Conservation (phyloP, 2,797 vertebrate species). For the Fundulus diaphanus region DNA sequence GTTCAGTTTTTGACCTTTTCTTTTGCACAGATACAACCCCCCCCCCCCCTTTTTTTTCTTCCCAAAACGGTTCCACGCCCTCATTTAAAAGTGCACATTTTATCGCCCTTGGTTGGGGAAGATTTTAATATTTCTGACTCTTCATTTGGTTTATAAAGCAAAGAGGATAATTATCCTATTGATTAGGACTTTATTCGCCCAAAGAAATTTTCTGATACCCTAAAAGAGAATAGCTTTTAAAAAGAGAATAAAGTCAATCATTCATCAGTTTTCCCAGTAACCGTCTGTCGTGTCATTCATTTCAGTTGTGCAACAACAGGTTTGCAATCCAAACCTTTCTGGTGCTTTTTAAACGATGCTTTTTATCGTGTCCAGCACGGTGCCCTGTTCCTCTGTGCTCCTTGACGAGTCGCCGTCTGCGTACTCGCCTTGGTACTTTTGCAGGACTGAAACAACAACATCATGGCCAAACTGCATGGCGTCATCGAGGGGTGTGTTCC, state of each 20-base stretch:
- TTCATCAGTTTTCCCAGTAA: slow-evolving; percentile 13
- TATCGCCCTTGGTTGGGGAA: neutral
- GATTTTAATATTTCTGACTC: neutral
- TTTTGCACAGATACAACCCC: slow-evolving; percentile 17
- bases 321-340: slow-evolving; percentile 16
- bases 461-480: slow-evolving; percentile 85
- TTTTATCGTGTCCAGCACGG: slow-evolving; percentile 63
- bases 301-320: slow-evolving; percentile 14
- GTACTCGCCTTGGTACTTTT: slow-evolving; percentile 83
- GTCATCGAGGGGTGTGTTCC: slow-evolving; percentile 88
- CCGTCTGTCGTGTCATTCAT: slow-evolving; percentile 22
- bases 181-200: neutral
- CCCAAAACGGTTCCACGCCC: neutral
- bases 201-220: neutral
- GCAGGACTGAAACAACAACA: slow-evolving; percentile 81
- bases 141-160: neutral
- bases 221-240: neutral
- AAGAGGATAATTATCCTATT: neutral
- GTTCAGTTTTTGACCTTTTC: slow-evolving; percentile 7
- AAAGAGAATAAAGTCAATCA: slow-evolving; percentile 8
- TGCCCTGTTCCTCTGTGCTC: slow-evolving; percentile 65
- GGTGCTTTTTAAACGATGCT: slow-evolving; percentile 62
- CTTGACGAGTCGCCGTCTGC: slow-evolving; percentile 32
- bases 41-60: neutral
- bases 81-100: neutral